Evolutionary conservation across 2,797 vertebrate genomes (phyloP).

Genomic region (Pagetopsis macropterus): DNA sequence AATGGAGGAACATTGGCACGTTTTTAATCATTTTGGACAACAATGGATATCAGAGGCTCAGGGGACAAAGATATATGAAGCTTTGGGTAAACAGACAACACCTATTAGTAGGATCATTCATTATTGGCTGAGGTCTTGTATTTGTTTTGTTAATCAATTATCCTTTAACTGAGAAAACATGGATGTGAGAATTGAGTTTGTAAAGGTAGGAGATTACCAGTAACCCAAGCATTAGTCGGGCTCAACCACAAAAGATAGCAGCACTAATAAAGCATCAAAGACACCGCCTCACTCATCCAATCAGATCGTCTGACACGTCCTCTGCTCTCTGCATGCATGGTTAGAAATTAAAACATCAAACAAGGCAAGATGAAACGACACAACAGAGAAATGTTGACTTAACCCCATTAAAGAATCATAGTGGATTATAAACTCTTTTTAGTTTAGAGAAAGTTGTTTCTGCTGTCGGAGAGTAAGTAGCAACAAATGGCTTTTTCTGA

Average conservation of each 20-base stretch:
- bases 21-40: not conserved
- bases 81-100: not conserved
- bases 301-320: constrained; percentile 2
- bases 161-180: not conserved
- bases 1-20: not conserved
- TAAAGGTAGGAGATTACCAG: not conserved
- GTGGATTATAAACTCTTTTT: constrained; percentile 20
- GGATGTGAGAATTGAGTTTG: not conserved
- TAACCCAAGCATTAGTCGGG: not conserved
- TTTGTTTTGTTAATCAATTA: not conserved
- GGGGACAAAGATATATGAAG: not conserved
- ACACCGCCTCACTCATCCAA: not conserved
- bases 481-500: constrained; percentile 39
- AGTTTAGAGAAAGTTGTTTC: constrained; percentile 8
- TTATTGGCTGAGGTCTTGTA: not conserved
- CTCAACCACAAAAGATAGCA: not conserved
- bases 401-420: constrained; percentile 12
- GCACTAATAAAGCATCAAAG: constrained; percentile 11
- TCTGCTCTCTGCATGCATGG: constrained; percentile 7
- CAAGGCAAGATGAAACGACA: constrained; percentile 10
- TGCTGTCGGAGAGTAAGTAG: constrained; percentile 12
- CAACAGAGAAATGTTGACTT: constrained; percentile 13
- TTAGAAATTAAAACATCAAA: constrained; percentile 28
- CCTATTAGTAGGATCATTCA: not conserved
- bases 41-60: not conserved